Conservation (phyloP, 2,113 vertebrate genomes). For the Pteronura brasiliensis region DNA sequence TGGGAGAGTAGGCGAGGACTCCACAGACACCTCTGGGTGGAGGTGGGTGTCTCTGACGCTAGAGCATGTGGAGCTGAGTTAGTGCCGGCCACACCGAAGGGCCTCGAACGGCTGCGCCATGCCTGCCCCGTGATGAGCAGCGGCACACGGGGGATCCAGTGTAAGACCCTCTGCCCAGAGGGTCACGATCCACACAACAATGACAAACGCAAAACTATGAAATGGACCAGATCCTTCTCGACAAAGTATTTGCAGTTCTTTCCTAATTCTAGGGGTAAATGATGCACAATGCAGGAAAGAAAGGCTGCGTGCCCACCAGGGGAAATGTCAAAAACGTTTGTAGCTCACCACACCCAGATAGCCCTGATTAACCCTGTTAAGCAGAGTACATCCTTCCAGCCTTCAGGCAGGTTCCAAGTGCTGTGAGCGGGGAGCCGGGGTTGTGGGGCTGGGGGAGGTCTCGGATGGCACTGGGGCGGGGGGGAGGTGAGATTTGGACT, state of each 20-base stretch:
- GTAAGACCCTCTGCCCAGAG: not conserved
- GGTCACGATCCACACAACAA: no score
- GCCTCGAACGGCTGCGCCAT: not conserved
- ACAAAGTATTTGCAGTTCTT: not conserved
- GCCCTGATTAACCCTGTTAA: not conserved
- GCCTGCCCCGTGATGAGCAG: not conserved
- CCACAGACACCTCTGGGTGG: not conserved
- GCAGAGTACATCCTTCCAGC: not conserved
- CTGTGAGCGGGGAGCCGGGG: no score
- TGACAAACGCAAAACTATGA: not conserved
- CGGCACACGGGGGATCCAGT: fast-evolving
- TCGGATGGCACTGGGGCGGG: not conserved
- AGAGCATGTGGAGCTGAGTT: not conserved
- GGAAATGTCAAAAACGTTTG: not conserved
- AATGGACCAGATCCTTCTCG: not conserved
- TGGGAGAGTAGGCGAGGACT: not conserved
- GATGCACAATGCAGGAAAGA: not conserved
- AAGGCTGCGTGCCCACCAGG: not conserved
- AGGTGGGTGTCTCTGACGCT: not conserved
- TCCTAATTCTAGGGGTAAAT: not conserved
- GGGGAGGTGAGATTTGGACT: not conserved
- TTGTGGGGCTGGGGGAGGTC: not conserved
- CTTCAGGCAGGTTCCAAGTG: not conserved
- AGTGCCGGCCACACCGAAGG: not conserved
- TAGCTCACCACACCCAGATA: not conserved